Percentiles rank a stretch among this genome's conserved stretches.
phyloP scores from a whole-genome alignment of 1,140 invertebrate species.

The Lasioglossum baleicum region DNA sequence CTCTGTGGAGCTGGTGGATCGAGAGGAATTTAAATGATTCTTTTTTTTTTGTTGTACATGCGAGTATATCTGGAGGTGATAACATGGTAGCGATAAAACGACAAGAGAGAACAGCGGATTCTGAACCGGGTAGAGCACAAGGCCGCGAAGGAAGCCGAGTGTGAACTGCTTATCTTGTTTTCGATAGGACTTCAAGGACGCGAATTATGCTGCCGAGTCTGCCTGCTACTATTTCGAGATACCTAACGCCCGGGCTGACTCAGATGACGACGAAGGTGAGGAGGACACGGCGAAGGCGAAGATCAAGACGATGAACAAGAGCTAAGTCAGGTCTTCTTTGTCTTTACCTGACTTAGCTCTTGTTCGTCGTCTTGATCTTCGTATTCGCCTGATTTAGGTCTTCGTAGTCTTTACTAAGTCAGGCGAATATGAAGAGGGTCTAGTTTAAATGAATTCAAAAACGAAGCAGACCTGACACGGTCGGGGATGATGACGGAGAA shows the following conservation, averaged over 20 bases:
- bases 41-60: neutral
- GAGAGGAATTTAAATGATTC: neutral
- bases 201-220: neutral
- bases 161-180: conserved; percentile 36
- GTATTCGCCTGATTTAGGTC: too few relatives aligned
- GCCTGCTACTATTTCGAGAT: neutral
- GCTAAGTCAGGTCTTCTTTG: too few relatives aligned
- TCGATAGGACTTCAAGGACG: conserved; percentile 27
- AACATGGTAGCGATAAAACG: neutral
- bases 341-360: too few relatives aligned
- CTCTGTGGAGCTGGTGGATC: too few relatives aligned
- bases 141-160: neutral
- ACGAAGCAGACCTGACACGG: too few relatives aligned
- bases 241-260: neutral
- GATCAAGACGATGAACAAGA: too few relatives aligned
- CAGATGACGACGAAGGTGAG: neutral
- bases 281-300: too few relatives aligned
- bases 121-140: neutral
- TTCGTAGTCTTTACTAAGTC: too few relatives aligned
- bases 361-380: too few relatives aligned
- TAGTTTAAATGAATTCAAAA: too few relatives aligned
- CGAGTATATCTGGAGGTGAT: neutral
- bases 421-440: too few relatives aligned
- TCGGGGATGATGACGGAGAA: too few relatives aligned
- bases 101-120: neutral